Evolutionary conservation across 2,113 vertebrate species (phyloP), one percentile per base, ranked within the genome.

Genomic region (Vombatus ursinus): DNA sequence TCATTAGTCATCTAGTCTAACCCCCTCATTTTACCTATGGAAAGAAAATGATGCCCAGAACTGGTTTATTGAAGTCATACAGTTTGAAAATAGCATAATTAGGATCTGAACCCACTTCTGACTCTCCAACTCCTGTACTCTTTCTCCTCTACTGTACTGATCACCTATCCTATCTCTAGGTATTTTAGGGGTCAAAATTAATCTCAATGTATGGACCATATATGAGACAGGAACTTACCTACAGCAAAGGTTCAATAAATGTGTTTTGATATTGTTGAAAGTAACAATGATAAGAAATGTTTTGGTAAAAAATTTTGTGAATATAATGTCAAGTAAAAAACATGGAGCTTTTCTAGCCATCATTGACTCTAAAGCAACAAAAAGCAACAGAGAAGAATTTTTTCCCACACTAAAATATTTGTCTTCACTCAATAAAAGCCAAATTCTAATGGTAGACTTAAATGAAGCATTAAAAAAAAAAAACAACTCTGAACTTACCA

Each of bases 161-260:
- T 3, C 25, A 14, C 10, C 68, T 2, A 8, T 95, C 57, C 90
- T 48, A 44, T 23, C 84, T 50, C 51, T 14, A 1, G 22, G 3
- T 31, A 92, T 92, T 93, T 93, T 52, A 49, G 14, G 92, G 24
- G 84, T 44, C 4, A 94, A 51, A 52, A 2, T 90, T 96, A 90
- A 48, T 50, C 53, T 52, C 22, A 16, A 54, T 52, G 26, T 94
- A 52, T 77, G 8, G 96, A 92, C 61, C 92, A 90, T 57, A 52
- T 95, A 89, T 84, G 16, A 44, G 44, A 84, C 1, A 22, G 37
- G 37, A n/a, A n/a, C 31, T 68, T 37, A 1, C 61, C 14, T 77
- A n/a, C n/a, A 44, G n/a, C 16, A 93, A 89, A 7, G 89, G 90
- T 61, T 51, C 24, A 61, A 53, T 92, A 94, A 94, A 68, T 89